Evolutionary conservation across 2,888 invertebrate genomes (phyloP).

Genomic region (Alentia gelatinosa): DNA sequence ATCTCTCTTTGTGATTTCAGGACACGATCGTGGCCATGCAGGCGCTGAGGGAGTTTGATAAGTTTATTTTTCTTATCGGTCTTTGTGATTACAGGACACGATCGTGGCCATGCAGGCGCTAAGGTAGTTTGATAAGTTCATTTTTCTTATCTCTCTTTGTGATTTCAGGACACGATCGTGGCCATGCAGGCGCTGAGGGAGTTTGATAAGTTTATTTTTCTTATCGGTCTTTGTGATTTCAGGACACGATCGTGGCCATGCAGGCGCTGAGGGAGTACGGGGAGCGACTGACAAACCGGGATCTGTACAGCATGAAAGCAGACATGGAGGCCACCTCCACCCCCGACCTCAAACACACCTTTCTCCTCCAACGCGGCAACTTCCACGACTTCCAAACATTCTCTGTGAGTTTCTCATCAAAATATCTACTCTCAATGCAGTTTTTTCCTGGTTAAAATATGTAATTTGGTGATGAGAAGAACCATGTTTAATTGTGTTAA

Average conservation of each 20-base stretch:
- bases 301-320: conserved; percentile 73
- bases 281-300: conserved; percentile 73
- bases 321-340: conserved; percentile 77
- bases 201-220: too few relatives aligned
- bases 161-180: too few relatives aligned
- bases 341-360: conserved; percentile 69
- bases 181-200: too few relatives aligned
- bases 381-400: neutral
- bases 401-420: neutral
- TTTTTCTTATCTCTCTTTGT: too few relatives aligned
- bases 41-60: too few relatives aligned
- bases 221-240: too few relatives aligned
- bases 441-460: neutral
- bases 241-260: conserved; percentile 90
- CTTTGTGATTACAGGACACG: too few relatives aligned
- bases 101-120: too few relatives aligned
- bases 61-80: too few relatives aligned
- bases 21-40: too few relatives aligned
- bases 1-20: too few relatives aligned
- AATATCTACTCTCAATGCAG: neutral
- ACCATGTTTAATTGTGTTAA: neutral
- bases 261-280: conserved; percentile 87
- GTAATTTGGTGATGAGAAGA: neutral
- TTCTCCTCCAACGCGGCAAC: conserved; percentile 58
- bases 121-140: too few relatives aligned